A percentile compares a stretch with the other conserved stretches of the same genome.
Conservation (phyloP, 2,888 invertebrate genomes). For the Folsomia candida region DNA sequence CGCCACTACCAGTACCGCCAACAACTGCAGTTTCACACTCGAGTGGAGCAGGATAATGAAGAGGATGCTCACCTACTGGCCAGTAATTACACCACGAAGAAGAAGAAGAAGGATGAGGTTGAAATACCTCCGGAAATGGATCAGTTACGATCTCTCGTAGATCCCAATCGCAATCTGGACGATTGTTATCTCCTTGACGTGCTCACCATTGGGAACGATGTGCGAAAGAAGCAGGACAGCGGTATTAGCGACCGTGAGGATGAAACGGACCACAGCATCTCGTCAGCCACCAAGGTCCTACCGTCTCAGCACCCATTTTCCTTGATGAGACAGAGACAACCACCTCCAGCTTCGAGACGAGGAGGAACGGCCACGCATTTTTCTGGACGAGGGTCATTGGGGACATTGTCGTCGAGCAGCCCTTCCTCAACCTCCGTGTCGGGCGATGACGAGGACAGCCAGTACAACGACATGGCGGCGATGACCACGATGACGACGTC, state of each 20-base stretch:
- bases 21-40: not conserved
- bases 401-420: not conserved
- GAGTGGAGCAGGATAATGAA: not conserved
- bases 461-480: not conserved
- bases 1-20: not conserved
- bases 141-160: not conserved
- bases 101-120: not conserved
- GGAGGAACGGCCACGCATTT: no score
- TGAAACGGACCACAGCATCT: not conserved
- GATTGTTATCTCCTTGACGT: slow-evolving; percentile 14
- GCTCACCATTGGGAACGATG: slow-evolving; percentile 7
- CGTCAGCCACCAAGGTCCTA: not conserved
- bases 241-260: not conserved
- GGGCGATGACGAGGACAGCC: not conserved
- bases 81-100: not conserved
- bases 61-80: not conserved
- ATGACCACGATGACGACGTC: not conserved
- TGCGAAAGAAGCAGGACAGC: not conserved
- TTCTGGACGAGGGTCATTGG: not conserved
- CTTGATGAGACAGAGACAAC: not conserved
- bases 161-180: not conserved
- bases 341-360: not conserved
- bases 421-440: not conserved
- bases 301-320: not conserved
- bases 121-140: not conserved